Percentiles rank a stretch among this genome's conserved stretches.
These are phyloP conservation scores for Xiphydria camelus DNA, from an alignment of 2,888 invertebrate species.

Conservation along the genomic window DNA sequence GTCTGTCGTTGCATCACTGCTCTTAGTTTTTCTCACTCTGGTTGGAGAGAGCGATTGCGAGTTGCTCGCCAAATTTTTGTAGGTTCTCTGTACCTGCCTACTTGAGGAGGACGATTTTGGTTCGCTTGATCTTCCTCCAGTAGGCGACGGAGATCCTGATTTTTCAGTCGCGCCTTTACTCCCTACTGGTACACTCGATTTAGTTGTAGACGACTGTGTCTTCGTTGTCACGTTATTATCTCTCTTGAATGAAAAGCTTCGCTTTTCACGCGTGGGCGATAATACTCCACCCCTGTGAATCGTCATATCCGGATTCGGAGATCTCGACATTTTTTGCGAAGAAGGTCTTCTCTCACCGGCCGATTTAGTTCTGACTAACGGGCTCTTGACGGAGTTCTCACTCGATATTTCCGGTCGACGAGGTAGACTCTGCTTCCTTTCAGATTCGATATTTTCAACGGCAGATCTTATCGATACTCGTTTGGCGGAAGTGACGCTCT, in stretches of 20 bases:
- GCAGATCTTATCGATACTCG: not conserved
- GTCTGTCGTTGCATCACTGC: not conserved
- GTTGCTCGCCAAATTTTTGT: conserved; percentile 11
- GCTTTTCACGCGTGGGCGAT: not conserved
- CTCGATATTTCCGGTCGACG: not conserved
- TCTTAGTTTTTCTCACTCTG: conserved; percentile 7
- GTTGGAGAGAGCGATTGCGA: conserved; percentile 30
- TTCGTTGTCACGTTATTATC: not conserved
- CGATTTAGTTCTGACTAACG: too few species aligned
- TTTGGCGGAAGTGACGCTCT: not conserved
- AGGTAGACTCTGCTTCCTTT: not conserved
- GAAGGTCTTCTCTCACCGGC: too few species aligned
- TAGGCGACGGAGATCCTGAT: conserved; percentile 7
- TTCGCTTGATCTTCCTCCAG: conserved; percentile 20
- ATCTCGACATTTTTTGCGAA: conserved; percentile 6
- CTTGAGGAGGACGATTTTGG: conserved; percentile 18
- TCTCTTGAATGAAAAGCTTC: not conserved
- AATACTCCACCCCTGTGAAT: not conserved
- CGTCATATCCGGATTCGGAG: conserved; percentile 5
- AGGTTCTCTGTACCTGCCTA: conserved; percentile 3
- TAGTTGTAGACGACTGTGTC: not conserved
- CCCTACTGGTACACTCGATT: not conserved
- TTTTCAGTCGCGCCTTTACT: not conserved
- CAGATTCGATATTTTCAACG: conserved; percentile 1
- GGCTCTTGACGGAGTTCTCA: not conserved